A percentile compares a stretch with the other conserved stretches of the same genome.
Evolutionary conservation across 2,888 invertebrate genomes (phyloP).

Genomic region (Aquatica leii): DNA sequence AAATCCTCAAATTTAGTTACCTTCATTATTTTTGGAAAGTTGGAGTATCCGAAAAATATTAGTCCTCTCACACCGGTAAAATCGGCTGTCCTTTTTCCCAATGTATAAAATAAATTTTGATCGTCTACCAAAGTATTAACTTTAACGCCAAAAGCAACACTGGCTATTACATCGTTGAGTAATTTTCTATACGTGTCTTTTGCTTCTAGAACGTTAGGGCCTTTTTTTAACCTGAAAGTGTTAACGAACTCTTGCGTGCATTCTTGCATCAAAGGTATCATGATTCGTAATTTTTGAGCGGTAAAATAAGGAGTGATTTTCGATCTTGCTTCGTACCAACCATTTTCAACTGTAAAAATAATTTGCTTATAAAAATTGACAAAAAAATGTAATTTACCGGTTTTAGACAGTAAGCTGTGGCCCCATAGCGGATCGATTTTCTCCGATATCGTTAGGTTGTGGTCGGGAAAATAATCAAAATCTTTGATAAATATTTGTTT

Average conservation of each 20-base stretch:
- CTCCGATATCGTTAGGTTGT: background rate
- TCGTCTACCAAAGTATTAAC: background rate
- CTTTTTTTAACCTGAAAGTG: background rate
- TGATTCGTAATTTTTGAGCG: background rate
- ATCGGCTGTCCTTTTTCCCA: background rate
- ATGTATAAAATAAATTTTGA: background rate
- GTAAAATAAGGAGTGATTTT: background rate
- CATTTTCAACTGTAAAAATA: too few species aligned
- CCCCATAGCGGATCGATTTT: background rate
- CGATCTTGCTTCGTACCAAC: background rate
- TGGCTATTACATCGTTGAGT: background rate
- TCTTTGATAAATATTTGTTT: background rate
- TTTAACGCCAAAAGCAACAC: background rate
- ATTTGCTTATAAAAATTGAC: too few species aligned
- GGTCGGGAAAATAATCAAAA: background rate
- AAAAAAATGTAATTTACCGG: background rate
- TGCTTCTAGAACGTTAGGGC: background rate
- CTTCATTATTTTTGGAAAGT: background rate
- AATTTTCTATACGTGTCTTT: background rate
- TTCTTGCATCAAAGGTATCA: background rate
- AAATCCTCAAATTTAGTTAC: background rate
- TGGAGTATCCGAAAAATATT: background rate
- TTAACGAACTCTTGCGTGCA: background rate
- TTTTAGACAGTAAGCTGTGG: background rate
- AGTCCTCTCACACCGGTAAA: slow-evolving; percentile 1